Conservation (phyloP, 2,797 vertebrate species). For the Arrhamphus sclerolepis region DNA sequence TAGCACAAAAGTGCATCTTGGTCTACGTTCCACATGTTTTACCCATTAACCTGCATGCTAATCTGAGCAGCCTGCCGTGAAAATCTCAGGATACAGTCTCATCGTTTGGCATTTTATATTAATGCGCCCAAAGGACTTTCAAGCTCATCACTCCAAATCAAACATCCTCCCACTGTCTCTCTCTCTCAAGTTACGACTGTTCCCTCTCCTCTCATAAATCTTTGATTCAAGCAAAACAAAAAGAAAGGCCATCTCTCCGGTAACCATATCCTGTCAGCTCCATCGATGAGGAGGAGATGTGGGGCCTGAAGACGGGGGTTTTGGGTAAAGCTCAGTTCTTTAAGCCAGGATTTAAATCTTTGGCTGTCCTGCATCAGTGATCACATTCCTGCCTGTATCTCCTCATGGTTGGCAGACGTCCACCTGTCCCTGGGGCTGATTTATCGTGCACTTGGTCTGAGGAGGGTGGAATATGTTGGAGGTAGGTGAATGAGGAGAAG, state of each 20-base stretch:
- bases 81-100: slow-evolving; percentile 17
- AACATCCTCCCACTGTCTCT: slow-evolving; percentile 34
- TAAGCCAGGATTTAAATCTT: slow-evolving; percentile 45
- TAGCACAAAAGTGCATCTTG: slow-evolving; percentile 44
- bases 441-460: slow-evolving; percentile 53
- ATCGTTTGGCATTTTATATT: slow-evolving; percentile 19
- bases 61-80: slow-evolving; percentile 21
- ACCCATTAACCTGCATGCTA: slow-evolving; percentile 42
- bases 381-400: slow-evolving; percentile 67
- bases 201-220: slow-evolving; percentile 23
- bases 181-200: slow-evolving; percentile 32
- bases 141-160: slow-evolving; percentile 43
- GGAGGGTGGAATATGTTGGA: slow-evolving; percentile 33
- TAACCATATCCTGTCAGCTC: slow-evolving; percentile 24
- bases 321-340: slow-evolving; percentile 7
- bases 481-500: background rate
- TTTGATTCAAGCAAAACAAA: slow-evolving; percentile 34
- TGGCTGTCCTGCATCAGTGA: slow-evolving; percentile 41
- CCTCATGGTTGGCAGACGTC: slow-evolving; percentile 71
- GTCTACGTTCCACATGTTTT: slow-evolving; percentile 48
- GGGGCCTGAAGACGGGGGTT: background rate
- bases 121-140: slow-evolving; percentile 26
- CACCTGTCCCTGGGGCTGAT: slow-evolving; percentile 71
- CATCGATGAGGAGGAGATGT: slow-evolving; percentile 21
- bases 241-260: slow-evolving; percentile 26